Evolutionary conservation across 2,888 invertebrate species (phyloP), one percentile per base, ranked within the genome.

Genomic region (Heteromyza rotundicornis): DNA sequence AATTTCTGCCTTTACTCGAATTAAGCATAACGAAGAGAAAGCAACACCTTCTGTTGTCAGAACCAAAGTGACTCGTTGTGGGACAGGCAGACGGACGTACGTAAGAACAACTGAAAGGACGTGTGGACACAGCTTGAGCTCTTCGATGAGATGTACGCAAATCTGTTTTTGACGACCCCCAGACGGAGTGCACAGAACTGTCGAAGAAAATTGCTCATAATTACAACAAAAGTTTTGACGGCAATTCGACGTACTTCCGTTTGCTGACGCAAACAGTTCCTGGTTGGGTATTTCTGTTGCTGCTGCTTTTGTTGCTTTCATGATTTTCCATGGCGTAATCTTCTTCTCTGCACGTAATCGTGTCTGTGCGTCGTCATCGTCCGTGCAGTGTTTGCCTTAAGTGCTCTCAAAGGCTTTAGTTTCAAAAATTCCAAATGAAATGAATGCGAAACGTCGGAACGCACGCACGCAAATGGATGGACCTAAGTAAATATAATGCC

Each of bases 371-470:
- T 27, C 10, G 27, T 27, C 68, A 69, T 75, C 71, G 74, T 74
- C n/a, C n/a, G 62, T 72, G 74, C n/a, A 53, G 53, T 61, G 74
- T 74, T 76, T 74, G 71, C 69, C 64, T 74, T 76, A 76, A 75
- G 71, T 70, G 75, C 68, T 40, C 14, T 40, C n/a, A 32, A 32
- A 32, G 32, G 32, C 5, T 75, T 76, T 76, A 61, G n/a, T n/a
- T n/a, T n/a, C n/a, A n/a, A n/a, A n/a, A n/a, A n/a, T n/a, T n/a
- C n/a, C n/a, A n/a, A n/a, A n/a, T n/a, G n/a, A n/a, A n/a, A n/a
- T n/a, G n/a, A n/a, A n/a, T n/a, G n/a, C n/a, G n/a, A n/a, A n/a
- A n/a, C n/a, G n/a, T n/a, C n/a, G n/a, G n/a, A n/a, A n/a, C 60
- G 62, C 50, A 32, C 32, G 32, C 32, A 32, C n/a, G 32, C 40